Conservation (phyloP, 2,797 vertebrate species). For the Neosilurus hyrtlii region DNA sequence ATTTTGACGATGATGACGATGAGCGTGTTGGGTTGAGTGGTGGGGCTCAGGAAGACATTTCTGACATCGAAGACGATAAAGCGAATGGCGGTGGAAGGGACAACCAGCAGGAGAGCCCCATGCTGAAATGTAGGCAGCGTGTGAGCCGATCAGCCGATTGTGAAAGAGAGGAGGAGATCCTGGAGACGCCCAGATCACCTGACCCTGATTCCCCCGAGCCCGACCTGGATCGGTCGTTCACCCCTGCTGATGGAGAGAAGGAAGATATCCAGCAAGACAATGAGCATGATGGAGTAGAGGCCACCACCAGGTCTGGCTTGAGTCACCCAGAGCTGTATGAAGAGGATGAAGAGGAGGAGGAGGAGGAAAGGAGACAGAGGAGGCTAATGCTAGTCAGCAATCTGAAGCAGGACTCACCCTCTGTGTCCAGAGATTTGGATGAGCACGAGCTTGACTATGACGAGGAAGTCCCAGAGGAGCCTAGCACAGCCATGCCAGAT, state of each 20-base stretch:
- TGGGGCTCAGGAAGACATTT: slow-evolving; percentile 56
- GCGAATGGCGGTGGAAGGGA: slow-evolving; percentile 61
- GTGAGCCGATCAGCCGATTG: slow-evolving; percentile 41
- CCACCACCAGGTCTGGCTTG: slow-evolving; percentile 18
- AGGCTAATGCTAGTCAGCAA: slow-evolving; percentile 74
- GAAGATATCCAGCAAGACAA: slow-evolving; percentile 67
- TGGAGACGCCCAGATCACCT: slow-evolving; percentile 74
- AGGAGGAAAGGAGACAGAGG: slow-evolving; percentile 61
- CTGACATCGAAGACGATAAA: slow-evolving; percentile 72
- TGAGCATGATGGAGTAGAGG: slow-evolving; percentile 53
- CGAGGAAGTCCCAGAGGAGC: slow-evolving; percentile 94
- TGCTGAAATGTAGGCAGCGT: slow-evolving; percentile 26
- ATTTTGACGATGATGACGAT: slow-evolving; percentile 59
- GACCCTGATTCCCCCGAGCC: slow-evolving; percentile 78
- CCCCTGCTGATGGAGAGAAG: slow-evolving; percentile 57
- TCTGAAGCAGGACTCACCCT: slow-evolving; percentile 85
- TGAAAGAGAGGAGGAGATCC: slow-evolving; percentile 66
- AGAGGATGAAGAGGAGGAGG: slow-evolving; percentile 57
- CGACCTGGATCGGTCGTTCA: slow-evolving; percentile 64
- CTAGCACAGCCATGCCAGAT: slow-evolving; percentile 69
- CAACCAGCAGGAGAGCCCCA: slow-evolving; percentile 39
- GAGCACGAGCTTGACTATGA: slow-evolving; percentile 98
- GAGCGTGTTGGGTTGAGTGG: slow-evolving; percentile 60
- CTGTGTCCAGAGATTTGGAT: slow-evolving; percentile 90
- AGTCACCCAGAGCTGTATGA: slow-evolving; percentile 61